A percentile compares a stretch with the other conserved stretches of the same genome.
phyloP scores from a whole-genome alignment of 2,888 invertebrate species.

The Sinhomidia bicolor region DNA sequence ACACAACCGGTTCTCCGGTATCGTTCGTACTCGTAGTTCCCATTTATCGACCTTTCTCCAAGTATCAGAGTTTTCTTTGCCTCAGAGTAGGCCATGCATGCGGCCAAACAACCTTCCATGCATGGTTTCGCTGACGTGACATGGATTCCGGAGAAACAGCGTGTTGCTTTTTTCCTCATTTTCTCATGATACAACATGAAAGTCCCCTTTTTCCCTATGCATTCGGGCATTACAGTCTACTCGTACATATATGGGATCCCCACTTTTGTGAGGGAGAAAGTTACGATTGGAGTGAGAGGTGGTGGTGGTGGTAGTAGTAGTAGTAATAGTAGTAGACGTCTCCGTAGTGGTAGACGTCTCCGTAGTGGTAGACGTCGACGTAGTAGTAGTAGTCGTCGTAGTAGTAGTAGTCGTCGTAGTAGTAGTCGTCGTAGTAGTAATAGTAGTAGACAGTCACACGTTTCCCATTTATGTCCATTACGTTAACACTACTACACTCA shows the following conservation, averaged over 20 bases:
- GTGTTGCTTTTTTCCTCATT: conserved; percentile 64
- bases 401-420: too few relatives aligned
- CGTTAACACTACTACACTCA: too few relatives aligned
- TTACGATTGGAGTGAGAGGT: too few relatives aligned
- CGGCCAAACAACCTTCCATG: conserved; percentile 45
- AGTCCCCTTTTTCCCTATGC: conserved; percentile 4
- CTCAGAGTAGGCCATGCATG: conserved; percentile 41
- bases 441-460: conserved; percentile 8
- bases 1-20: conserved; percentile 62
- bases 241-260: not conserved
- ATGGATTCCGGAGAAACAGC: conserved; percentile 59
- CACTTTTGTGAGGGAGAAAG: conserved; percentile 6
- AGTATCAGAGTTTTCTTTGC: conserved; percentile 1
- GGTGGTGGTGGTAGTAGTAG: too few relatives aligned
- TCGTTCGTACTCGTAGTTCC: conserved; percentile 57
- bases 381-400: too few relatives aligned
- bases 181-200: conserved; percentile 40
- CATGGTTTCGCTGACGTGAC: conserved; percentile 51
- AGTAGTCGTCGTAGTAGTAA: too few relatives aligned
- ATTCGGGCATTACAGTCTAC: not conserved
- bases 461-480: not conserved
- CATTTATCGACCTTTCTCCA: conserved; percentile 72
- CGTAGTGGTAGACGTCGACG: too few relatives aligned
- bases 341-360: too few relatives aligned
- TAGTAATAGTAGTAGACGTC: too few relatives aligned